These are phyloP conservation scores for Chloroceryle amazona DNA, from an alignment of 2,797 vertebrate species.

Conservation along the genomic window DNA sequence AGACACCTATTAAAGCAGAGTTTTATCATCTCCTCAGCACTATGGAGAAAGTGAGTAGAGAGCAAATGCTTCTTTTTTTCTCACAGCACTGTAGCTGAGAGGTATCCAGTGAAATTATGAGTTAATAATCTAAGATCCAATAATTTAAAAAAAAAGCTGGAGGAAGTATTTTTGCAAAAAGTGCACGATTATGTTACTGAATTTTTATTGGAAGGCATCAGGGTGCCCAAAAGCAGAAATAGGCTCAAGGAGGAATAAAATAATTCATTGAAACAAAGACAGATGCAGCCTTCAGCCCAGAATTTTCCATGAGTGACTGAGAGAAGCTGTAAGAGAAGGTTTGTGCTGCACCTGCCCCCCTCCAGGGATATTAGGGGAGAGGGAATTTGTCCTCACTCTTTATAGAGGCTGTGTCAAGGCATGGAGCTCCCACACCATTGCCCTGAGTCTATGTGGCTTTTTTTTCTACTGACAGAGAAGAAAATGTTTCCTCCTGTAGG, in stretches of 20 bases:
- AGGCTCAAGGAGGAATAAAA: background rate
- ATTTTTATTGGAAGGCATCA: background rate
- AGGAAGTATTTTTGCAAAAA: background rate
- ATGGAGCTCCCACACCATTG: background rate
- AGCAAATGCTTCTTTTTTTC: background rate
- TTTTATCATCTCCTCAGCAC: background rate
- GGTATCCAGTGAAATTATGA: background rate
- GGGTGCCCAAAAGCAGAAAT: background rate
- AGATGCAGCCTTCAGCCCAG: background rate
- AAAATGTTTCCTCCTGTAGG: background rate
- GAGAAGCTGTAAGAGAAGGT: background rate
- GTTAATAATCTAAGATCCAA: no score
- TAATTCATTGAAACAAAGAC: background rate
- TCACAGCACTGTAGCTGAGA: background rate
- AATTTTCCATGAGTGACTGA: background rate
- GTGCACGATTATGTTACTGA: background rate
- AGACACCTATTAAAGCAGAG: background rate
- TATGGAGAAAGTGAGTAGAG: fast-evolving
- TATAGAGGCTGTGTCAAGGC: background rate
- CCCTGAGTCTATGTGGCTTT: background rate
- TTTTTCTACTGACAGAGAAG: background rate
- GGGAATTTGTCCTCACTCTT: background rate
- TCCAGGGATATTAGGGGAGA: background rate
- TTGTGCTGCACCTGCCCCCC: background rate
- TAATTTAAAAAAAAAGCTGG: background rate